Conservation (phyloP, 2,797 vertebrate genomes). For the Podarcis siculus region DNA sequence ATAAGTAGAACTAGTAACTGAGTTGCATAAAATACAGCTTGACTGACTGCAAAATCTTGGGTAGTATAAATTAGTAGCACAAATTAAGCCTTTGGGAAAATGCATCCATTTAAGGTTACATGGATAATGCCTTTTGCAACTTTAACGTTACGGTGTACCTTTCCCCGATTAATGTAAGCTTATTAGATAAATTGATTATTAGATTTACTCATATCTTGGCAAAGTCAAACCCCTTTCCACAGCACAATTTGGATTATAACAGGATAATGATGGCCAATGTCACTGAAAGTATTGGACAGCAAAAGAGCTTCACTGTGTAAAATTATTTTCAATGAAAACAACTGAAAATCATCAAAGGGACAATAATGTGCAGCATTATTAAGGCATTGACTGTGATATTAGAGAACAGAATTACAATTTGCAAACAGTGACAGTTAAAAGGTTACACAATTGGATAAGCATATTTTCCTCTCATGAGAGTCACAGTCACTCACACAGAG, state of each 20-base stretch:
- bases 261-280: conserved; percentile 5
- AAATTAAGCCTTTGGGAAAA: not conserved
- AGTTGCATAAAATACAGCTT: not conserved
- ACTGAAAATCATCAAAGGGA: conserved; percentile 2
- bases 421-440: not conserved
- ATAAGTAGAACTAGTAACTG: not conserved
- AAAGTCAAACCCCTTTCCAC: conserved; percentile 11
- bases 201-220: not conserved
- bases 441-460: conserved; percentile 52
- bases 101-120: not conserved
- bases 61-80: not conserved
- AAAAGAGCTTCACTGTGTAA: conserved; percentile 29
- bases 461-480: conserved; percentile 2
- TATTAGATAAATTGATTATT: not conserved
- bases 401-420: conserved; percentile 38
- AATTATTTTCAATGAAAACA: conserved; percentile 24
- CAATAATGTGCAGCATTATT: conserved; percentile 23
- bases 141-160: not conserved
- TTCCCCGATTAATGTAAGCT: not conserved
- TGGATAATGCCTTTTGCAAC: not conserved
- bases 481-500: conserved; percentile 50
- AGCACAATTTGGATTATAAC: conserved; percentile 11
- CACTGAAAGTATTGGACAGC: not conserved
- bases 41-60: not conserved
- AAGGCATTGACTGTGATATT: conserved; percentile 24